phyloP scores from a whole-genome alignment of 2,113 vertebrate genomes.

The Triplophysa siluroides region DNA sequence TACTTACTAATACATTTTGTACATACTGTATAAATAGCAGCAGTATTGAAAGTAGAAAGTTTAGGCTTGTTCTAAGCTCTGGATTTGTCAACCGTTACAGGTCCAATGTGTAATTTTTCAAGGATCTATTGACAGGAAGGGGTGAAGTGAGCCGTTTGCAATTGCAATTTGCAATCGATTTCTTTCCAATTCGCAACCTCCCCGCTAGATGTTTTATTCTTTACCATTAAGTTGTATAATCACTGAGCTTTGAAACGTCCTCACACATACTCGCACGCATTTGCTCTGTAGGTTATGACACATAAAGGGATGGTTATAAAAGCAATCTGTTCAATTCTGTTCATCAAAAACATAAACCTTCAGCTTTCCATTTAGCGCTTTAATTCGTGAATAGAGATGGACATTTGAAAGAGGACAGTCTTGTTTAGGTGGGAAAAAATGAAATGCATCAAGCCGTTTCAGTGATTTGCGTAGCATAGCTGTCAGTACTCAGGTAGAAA shows the following conservation, averaged over 20 bases:
- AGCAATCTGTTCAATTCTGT: not conserved
- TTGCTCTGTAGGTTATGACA: not conserved
- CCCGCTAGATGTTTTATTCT: not conserved
- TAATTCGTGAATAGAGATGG: not conserved
- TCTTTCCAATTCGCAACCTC: too few relatives aligned
- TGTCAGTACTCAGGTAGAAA: slow-evolving; percentile 49
- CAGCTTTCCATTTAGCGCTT: not conserved
- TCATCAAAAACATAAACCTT: not conserved
- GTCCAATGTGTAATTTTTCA: too few relatives aligned
- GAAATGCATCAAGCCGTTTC: slow-evolving; percentile 37
- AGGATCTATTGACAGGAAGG: too few relatives aligned
- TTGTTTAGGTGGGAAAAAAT: slow-evolving; percentile 26
- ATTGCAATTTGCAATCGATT: too few relatives aligned
- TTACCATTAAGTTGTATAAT: not conserved
- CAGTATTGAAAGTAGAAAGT: too few relatives aligned
- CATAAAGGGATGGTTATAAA: not conserved
- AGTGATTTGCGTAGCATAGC: slow-evolving; percentile 45
- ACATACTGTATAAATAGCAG: too few relatives aligned
- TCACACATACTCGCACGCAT: not conserved
- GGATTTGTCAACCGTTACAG: too few relatives aligned
- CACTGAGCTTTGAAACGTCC: not conserved
- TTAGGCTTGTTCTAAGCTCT: too few relatives aligned
- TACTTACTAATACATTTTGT: too few relatives aligned
- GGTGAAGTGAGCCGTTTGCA: too few relatives aligned
- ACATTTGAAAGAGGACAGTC: not conserved